Evolutionary conservation across 1,140 invertebrate species (phyloP), one percentile per base, ranked within the genome.

Genomic region (Zaprionus ornatus): DNA sequence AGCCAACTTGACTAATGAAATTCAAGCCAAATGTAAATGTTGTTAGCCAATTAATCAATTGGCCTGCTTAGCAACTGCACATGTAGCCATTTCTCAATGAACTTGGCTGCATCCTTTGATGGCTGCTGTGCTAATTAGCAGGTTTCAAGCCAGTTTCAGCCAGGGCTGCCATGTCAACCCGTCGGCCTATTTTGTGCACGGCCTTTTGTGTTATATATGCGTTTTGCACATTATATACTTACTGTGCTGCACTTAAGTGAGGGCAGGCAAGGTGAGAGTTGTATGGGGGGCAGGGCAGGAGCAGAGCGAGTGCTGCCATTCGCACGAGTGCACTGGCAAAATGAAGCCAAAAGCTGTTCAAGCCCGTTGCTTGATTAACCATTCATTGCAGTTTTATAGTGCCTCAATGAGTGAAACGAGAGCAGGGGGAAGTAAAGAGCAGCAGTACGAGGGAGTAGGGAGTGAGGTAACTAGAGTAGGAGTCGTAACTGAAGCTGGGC

Each of bases 341-440:
- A 87, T 87, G 73, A 80, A 87, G 84, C 77, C 83, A 83, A 87
- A 86, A 87, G 84, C 83, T 66, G 84, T 87, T 88, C 84, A 80
- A 80, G 84, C 74, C 77, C 81, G 85, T 56, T 84, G 84, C 84
- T 88, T 87, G 84, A 88, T 88, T 88, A 90, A 88, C 84, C 84
- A 90, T 88, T 88, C 84, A 88, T 88, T 88, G 84, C 84, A 88
- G 80, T 84, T 88, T 84, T 90, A 76, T 88, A 84, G 80, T 90
- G 78, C 74, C 85, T 88, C 77, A 84, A 81, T 90, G 78, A 63
- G 45, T 73, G 68, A 56, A 75, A 83, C 67, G 55, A 73, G 67
- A 79, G 64, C 66, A 75, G 70, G n/a, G n/a, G 6, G 2, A 42
- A 10, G 9, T 32, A 32, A 62, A 48, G 25, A 32, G 62, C 13